Percentiles rank a stretch among this genome's conserved stretches.
phyloP scores from a whole-genome alignment of 2,888 invertebrate genomes.

The Stenodema calcarata region DNA sequence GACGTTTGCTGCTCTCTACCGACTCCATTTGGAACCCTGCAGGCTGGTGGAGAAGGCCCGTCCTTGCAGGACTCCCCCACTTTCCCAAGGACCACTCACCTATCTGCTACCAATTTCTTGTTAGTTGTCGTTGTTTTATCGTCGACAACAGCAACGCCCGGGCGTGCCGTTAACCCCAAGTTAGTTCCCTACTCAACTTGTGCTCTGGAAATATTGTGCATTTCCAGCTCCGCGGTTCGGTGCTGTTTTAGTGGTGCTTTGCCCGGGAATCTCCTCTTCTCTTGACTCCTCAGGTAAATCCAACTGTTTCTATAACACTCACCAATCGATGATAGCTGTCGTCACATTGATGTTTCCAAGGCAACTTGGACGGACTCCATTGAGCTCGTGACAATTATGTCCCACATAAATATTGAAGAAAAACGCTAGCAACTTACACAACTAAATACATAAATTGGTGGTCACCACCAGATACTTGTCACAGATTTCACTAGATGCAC shows the following conservation, averaged over 20 bases:
- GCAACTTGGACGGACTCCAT: not conserved
- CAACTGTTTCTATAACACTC: not conserved
- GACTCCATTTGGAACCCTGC: not conserved
- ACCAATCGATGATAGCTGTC: not conserved
- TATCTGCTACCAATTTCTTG: not conserved
- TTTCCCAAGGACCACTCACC: not conserved
- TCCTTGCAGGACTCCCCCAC: conserved; percentile 35
- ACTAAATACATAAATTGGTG: no score
- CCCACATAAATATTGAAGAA: no score
- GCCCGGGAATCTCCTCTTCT: not conserved
- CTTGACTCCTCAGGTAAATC: not conserved
- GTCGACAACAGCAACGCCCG: not conserved
- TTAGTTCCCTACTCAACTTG: not conserved
- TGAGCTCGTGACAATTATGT: not conserved
- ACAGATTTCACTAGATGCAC: no score
- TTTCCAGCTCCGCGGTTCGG: not conserved
- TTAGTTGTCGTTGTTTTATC: conserved; percentile 19
- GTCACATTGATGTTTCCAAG: not conserved
- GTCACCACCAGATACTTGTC: no score
- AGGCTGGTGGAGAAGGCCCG: not conserved
- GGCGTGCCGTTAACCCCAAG: not conserved
- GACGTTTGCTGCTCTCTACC: conserved; percentile 9
- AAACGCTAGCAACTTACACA: no score
- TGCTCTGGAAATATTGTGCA: not conserved
- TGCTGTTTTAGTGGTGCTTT: conserved; percentile 3